Percentiles rank a stretch among this genome's conserved stretches.
Evolutionary conservation across 2,888 invertebrate genomes (phyloP).

Genomic region (Chouioia cunea): DNA sequence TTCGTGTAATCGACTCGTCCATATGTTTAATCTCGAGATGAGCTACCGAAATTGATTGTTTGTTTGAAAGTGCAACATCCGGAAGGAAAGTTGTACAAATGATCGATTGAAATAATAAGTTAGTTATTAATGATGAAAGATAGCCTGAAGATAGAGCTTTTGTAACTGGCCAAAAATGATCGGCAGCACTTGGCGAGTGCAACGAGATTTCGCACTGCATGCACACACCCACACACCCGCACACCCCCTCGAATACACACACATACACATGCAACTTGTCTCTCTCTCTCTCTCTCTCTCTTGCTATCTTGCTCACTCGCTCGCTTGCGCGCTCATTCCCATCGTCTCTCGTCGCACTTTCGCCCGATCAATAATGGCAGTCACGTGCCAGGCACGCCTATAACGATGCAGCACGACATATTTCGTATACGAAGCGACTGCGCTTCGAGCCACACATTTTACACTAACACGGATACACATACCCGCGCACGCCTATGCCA

Average conservation of each 20-base stretch:
- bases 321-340: conserved; percentile 26
- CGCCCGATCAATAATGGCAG: conserved; percentile 53
- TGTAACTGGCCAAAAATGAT: background rate
- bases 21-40: no score
- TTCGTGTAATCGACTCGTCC: no score
- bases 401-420: conserved; percentile 53
- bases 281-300: conserved; percentile 42
- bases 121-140: no score
- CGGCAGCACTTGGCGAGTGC: background rate
- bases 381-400: conserved; percentile 54
- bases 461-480: background rate
- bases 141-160: no score
- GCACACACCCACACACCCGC: background rate
- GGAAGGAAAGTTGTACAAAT: no score
- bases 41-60: no score
- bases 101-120: no score
- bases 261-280: background rate
- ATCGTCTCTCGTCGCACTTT: conserved; percentile 50
- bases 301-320: conserved; percentile 22
- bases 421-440: conserved; percentile 46
- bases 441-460: conserved; percentile 16
- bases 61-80: no score
- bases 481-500: background rate
- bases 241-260: background rate
- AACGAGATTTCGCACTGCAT: background rate